A percentile compares a stretch with the other conserved stretches of the same genome.
Evolutionary conservation across 2,888 invertebrate genomes (phyloP).

Genomic region (Empis livida): DNA sequence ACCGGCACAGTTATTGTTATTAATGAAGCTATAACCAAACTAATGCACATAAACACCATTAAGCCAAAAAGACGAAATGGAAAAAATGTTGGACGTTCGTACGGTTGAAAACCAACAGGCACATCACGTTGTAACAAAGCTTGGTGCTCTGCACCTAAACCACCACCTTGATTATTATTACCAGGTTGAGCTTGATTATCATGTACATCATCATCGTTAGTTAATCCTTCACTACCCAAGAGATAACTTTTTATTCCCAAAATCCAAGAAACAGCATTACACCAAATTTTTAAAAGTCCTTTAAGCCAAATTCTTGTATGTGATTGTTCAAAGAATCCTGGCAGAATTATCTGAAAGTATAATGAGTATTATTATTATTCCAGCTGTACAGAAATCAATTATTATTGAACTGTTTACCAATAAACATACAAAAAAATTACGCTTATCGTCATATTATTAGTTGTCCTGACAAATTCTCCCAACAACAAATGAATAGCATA

Average conservation of each 20-base stretch:
- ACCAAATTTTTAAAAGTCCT: constrained; percentile 77
- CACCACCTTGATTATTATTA: constrained; percentile 31
- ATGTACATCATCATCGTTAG: constrained; percentile 21
- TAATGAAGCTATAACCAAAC: constrained; percentile 72
- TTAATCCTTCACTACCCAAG: constrained; percentile 52
- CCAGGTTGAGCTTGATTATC: constrained; percentile 21
- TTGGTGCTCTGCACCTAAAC: constrained; percentile 71
- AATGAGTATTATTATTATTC: background rate
- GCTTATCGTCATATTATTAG: too few species aligned
- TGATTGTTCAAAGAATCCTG: constrained; percentile 90
- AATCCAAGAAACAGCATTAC: constrained; percentile 66
- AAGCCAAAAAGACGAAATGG: constrained; percentile 53
- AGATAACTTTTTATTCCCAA: constrained; percentile 83
- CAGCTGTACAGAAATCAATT: too few species aligned
- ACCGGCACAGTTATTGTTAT: constrained; percentile 77
- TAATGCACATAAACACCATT: constrained; percentile 66
- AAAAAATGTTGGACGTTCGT: constrained; percentile 74
- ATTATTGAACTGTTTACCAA: too few species aligned
- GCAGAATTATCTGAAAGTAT: constrained; percentile 63
- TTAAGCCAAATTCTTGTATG: constrained; percentile 93
- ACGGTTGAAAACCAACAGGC: constrained; percentile 80
- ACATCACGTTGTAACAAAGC: constrained; percentile 77
- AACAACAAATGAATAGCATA: too few species aligned
- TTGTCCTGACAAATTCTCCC: too few species aligned
- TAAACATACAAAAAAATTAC: too few species aligned